A percentile compares a stretch with the other conserved stretches of the same genome.
These are phyloP conservation scores for Laticauda laticaudata DNA, from an alignment of 2,113 vertebrate species.

Conservation along the genomic window DNA sequence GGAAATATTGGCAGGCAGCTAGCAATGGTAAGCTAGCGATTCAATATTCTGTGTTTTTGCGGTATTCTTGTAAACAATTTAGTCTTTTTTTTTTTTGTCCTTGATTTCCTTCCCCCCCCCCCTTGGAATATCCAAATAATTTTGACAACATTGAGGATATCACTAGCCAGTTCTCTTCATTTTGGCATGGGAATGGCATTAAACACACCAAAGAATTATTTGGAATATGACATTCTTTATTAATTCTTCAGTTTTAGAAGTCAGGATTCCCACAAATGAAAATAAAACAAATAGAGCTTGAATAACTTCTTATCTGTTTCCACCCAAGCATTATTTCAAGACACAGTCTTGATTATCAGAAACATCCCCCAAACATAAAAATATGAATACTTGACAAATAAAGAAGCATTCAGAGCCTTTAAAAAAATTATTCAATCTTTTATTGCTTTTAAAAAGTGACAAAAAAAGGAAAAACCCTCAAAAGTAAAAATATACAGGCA, in stretches of 20 bases:
- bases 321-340: neutral
- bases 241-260: neutral
- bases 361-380: neutral
- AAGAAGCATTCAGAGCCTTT: neutral
- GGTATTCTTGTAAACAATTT: neutral
- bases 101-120: neutral
- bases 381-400: neutral
- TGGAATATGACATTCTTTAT: neutral
- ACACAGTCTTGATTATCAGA: neutral
- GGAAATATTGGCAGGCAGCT: constrained; percentile 95
- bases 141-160: neutral
- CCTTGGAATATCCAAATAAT: neutral
- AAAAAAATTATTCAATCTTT: neutral
- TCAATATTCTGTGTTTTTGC: neutral
- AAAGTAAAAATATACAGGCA: neutral
- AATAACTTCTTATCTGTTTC: neutral
- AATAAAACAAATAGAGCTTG: neutral
- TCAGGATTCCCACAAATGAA: neutral
- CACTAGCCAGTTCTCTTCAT: neutral
- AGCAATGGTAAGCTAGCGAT: constrained; percentile 81
- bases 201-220: neutral
- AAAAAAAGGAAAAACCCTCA: neutral
- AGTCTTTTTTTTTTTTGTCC: neutral
- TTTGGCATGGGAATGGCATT: neutral
- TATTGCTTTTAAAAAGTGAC: neutral